These are phyloP conservation scores for Tridacna gigas DNA, from an alignment of 2,888 invertebrate species.

Conservation along the genomic window DNA sequence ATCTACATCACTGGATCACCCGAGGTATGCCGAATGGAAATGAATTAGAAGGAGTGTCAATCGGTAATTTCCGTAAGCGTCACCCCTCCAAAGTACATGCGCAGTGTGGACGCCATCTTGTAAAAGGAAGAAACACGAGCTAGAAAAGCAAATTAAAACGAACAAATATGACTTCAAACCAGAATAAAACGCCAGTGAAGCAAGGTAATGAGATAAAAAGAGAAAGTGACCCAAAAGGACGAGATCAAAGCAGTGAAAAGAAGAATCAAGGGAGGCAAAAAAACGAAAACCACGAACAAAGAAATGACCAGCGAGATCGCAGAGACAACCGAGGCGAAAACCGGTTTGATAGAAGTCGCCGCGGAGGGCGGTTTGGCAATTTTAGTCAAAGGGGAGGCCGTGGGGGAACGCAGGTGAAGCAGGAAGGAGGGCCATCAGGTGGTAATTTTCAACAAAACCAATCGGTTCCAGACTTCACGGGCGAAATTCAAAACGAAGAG, in stretches of 20 bases:
- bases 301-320: constrained; percentile 1
- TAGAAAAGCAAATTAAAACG: background rate
- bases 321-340: background rate
- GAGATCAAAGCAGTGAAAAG: constrained; percentile 18
- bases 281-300: constrained; percentile 9
- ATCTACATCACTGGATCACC: too few relatives aligned
- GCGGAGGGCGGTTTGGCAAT: constrained; percentile 39
- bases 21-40: background rate
- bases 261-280: constrained; percentile 35
- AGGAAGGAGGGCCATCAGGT: background rate
- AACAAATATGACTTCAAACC: constrained; percentile 48
- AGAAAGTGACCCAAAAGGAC: constrained; percentile 27
- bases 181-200: constrained; percentile 30
- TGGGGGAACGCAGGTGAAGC: constrained; percentile 12
- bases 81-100: background rate
- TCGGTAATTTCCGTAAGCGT: constrained; percentile 13
- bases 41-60: background rate
- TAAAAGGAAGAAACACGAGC: background rate
- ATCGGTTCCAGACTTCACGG: constrained; percentile 42
- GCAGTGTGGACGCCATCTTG: constrained; percentile 19
- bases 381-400: constrained; percentile 40
- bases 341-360: constrained; percentile 34
- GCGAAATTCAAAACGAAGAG: constrained; percentile 51
- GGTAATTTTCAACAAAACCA: constrained; percentile 10
- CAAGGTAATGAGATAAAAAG: constrained; percentile 26